Evolutionary conservation across 2,888 invertebrate genomes (phyloP).

Genomic region (Ceratothoa steindachneri): DNA sequence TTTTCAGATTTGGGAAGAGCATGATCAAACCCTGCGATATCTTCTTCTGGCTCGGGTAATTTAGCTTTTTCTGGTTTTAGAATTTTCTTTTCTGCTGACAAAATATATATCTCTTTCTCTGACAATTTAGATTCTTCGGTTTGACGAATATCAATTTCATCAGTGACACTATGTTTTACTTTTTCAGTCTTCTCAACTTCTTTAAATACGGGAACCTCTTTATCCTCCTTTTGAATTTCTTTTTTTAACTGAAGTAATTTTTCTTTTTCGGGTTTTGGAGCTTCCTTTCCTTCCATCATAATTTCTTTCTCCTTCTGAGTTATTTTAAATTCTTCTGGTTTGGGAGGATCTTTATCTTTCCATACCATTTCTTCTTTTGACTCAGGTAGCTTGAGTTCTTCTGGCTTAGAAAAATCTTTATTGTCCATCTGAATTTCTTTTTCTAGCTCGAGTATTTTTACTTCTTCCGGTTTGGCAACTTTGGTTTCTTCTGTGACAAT

Average conservation of each 20-base stretch:
- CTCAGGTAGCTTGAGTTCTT: conserved; percentile 18
- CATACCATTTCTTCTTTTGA: conserved; percentile 22
- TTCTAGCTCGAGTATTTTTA: conserved; percentile 7
- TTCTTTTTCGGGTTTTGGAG: not conserved
- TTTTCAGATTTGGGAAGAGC: not conserved
- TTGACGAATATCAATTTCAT: too few species aligned
- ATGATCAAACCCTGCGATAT: too few species aligned
- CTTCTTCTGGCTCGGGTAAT: not conserved
- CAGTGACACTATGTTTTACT: too few species aligned
- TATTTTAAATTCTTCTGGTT: not conserved
- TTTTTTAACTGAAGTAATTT: not conserved
- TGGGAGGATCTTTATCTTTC: conserved; percentile 8
- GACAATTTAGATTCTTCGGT: too few species aligned
- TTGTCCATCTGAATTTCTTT: conserved; percentile 4
- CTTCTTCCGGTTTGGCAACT: conserved; percentile 4
- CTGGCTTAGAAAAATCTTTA: too few species aligned
- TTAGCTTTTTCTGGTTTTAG: too few species aligned
- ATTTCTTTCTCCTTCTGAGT: not conserved
- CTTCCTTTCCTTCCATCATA: not conserved
- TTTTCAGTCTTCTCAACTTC: too few species aligned
- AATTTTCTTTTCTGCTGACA: too few species aligned
- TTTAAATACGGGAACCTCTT: too few species aligned
- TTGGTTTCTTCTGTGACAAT: not conserved
- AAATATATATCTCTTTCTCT: too few species aligned
- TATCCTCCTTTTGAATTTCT: not conserved